Conservation (phyloP, 1,140 invertebrate species). For the Leptonema lineaticorne region DNA sequence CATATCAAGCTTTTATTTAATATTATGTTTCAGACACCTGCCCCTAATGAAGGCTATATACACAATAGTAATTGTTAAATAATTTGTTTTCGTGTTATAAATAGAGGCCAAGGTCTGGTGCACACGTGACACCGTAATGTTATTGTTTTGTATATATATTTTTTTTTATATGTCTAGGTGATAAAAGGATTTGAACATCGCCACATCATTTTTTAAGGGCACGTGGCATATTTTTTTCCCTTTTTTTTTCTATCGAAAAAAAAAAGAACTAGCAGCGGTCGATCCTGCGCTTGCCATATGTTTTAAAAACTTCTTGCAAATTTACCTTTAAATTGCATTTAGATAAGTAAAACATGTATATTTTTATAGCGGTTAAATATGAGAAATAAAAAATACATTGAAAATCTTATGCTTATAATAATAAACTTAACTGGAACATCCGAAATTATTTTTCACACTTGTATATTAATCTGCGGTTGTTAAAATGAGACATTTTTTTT, state of each 20-base stretch:
- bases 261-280: background rate
- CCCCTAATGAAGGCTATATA: no score
- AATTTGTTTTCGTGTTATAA: background rate
- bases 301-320: background rate
- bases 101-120: background rate
- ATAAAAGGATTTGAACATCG: background rate
- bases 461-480: no score
- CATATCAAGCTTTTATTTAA: no score
- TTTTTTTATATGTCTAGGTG: background rate
- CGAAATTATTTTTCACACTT: no score
- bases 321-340: background rate
- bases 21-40: no score
- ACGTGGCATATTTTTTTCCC: slow-evolving; percentile 24
- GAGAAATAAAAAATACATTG: no score
- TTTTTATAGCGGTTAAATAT: no score
- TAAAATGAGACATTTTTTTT: no score
- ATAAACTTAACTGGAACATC: no score
- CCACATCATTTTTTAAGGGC: slow-evolving; percentile 4
- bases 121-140: background rate
- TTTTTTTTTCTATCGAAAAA: background rate
- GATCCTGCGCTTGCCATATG: slow-evolving; percentile 19
- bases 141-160: background rate
- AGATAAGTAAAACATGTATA: no score
- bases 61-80: background rate
- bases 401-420: no score